Conservation (phyloP, 1,140 invertebrate genomes). For the Venustaconcha ellipsiformis region DNA sequence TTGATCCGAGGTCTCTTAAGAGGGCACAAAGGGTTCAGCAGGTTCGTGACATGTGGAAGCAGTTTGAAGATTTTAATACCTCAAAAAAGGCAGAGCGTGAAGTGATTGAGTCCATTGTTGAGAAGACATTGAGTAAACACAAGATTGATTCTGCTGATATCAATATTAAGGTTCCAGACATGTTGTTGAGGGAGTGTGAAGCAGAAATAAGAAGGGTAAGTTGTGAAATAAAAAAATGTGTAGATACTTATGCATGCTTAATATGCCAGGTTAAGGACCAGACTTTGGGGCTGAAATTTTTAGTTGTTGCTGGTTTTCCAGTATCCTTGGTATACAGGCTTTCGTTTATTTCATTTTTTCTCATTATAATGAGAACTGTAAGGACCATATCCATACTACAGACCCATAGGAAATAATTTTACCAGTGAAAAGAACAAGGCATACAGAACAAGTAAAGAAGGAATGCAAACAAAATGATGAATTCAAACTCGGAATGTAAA, state of each 20-base stretch:
- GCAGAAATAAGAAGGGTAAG: slow-evolving; percentile 57
- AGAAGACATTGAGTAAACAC: slow-evolving; percentile 42
- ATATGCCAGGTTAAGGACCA: not conserved
- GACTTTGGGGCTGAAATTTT: too few species aligned
- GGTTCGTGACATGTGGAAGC: slow-evolving; percentile 56
- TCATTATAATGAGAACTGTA: too few species aligned
- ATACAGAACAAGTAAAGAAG: too few species aligned
- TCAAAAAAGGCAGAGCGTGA: slow-evolving; percentile 40
- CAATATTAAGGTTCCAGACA: slow-evolving; percentile 56
- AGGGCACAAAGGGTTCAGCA: slow-evolving; percentile 54
- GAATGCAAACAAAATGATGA: too few species aligned
- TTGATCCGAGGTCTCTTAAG: slow-evolving; percentile 47
- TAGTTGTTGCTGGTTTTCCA: too few species aligned
- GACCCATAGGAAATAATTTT: too few species aligned
- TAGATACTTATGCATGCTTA: not conserved
- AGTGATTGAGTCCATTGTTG: slow-evolving; percentile 56
- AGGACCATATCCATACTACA: too few species aligned
- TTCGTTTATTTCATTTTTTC: too few species aligned
- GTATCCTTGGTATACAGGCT: too few species aligned
- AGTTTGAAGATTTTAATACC: slow-evolving; percentile 45
- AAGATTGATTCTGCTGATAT: slow-evolving; percentile 50
- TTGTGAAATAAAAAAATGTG: not conserved
- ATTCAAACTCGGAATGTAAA: too few species aligned
- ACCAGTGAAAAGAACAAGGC: too few species aligned
- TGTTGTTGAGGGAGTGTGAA: slow-evolving; percentile 59